Evolutionary conservation across 2,888 invertebrate species (phyloP).

Genomic region (Dicranocentrus wangi): DNA sequence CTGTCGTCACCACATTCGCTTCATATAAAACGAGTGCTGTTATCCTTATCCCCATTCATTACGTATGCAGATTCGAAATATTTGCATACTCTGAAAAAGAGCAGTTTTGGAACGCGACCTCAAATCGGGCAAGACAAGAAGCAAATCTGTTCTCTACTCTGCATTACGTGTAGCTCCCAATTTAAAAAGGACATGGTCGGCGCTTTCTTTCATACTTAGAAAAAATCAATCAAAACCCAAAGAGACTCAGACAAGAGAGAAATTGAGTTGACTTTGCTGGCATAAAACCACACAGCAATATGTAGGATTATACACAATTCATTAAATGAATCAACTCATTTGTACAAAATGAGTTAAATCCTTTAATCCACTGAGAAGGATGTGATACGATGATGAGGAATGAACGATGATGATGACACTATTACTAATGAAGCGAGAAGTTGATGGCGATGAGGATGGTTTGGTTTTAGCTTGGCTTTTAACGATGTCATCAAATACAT

Average conservation of each 20-base stretch:
- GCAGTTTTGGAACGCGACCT: not conserved
- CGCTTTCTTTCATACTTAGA: too few species aligned
- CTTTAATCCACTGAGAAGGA: not conserved
- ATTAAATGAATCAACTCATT: not conserved
- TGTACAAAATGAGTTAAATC: not conserved
- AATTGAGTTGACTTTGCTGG: too few species aligned
- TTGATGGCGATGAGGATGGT: not conserved
- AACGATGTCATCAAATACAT: conserved; percentile 5
- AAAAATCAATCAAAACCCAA: too few species aligned
- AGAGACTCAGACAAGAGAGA: too few species aligned
- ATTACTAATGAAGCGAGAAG: conserved; percentile 20
- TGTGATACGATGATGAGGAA: not conserved
- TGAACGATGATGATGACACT: conserved; percentile 6
- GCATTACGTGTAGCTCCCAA: too few species aligned
- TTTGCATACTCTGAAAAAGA: conserved; percentile 4
- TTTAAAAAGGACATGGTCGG: too few species aligned
- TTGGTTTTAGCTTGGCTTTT: not conserved
- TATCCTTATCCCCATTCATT: not conserved
- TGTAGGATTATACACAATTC: too few species aligned
- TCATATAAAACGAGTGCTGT: not conserved
- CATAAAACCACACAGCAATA: too few species aligned
- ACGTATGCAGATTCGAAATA: not conserved
- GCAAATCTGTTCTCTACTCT: too few species aligned
- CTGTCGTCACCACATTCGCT: not conserved
- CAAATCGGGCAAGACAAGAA: not conserved